Percentiles rank a stretch among this genome's conserved stretches.
Evolutionary conservation across 1,140 invertebrate genomes (phyloP).

Genomic region (Hestina assimilis): DNA sequence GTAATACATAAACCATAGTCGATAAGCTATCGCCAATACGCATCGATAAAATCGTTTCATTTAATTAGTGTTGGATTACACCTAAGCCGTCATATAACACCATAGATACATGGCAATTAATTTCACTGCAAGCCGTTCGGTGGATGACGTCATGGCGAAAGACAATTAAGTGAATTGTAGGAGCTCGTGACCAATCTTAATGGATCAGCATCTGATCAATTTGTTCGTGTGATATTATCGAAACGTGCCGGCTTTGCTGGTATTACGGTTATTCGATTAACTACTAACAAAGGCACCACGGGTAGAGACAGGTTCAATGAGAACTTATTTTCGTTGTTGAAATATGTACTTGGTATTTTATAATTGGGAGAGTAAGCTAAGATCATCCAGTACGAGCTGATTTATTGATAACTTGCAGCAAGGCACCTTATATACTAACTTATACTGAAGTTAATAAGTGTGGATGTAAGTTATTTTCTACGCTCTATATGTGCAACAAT

Average conservation of each 20-base stretch:
- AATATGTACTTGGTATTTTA: too few relatives aligned
- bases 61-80: conserved; percentile 1
- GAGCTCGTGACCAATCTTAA: conserved; percentile 29
- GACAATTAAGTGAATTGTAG: conserved; percentile 38
- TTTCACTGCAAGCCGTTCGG: conserved; percentile 29
- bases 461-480: too few relatives aligned
- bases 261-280: conserved; percentile 9
- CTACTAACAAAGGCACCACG: conserved; percentile 1
- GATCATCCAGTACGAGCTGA: too few relatives aligned
- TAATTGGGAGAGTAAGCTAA: too few relatives aligned
- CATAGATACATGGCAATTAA: conserved; percentile 35
- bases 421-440: too few relatives aligned
- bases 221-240: conserved; percentile 20
- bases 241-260: conserved; percentile 5
- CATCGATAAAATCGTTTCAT: neutral
- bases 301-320: too few relatives aligned
- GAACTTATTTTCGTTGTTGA: too few relatives aligned
- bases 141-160: conserved; percentile 31
- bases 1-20: neutral
- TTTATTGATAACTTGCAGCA: too few relatives aligned
- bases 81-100: neutral
- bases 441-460: too few relatives aligned
- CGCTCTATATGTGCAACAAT: too few relatives aligned
- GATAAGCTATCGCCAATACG: neutral
- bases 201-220: conserved; percentile 31